These are phyloP conservation scores for Pontoporia blainvillei DNA, from an alignment of 2,113 vertebrate genomes.

Conservation along the genomic window DNA sequence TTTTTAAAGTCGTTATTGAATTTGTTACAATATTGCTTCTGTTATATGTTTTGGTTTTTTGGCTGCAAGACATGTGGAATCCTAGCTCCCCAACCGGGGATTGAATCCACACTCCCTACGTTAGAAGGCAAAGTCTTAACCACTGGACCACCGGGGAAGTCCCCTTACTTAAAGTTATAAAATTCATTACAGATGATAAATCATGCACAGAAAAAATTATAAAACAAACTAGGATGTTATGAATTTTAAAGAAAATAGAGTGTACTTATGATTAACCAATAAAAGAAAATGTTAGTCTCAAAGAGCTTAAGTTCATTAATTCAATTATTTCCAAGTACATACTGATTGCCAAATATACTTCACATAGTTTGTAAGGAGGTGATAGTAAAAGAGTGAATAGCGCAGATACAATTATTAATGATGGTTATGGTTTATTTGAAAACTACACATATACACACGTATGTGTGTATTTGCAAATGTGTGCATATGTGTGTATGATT, in stretches of 20 bases:
- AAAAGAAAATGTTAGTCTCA: not conserved
- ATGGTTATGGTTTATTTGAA: not conserved
- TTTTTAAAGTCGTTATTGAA: too few relatives aligned
- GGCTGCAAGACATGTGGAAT: too few relatives aligned
- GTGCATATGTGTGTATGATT: not conserved
- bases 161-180: not conserved
- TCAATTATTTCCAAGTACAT: not conserved
- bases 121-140: too few relatives aligned
- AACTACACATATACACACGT: not conserved
- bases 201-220: not conserved
- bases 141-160: too few relatives aligned
- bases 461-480: not conserved
- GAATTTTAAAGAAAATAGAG: not conserved
- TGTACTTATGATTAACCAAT: not conserved
- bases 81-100: too few relatives aligned
- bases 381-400: not conserved
- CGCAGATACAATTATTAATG: not conserved
- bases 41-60: too few relatives aligned
- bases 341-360: not conserved
- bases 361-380: not conserved
- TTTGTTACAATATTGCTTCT: too few relatives aligned
- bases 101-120: too few relatives aligned
- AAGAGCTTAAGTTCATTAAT: not conserved
- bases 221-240: not conserved
- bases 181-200: not conserved